Base-by-base conservation (phyloP, 2,888 invertebrate species). In the Alloscopus bannaensis region DNA sequence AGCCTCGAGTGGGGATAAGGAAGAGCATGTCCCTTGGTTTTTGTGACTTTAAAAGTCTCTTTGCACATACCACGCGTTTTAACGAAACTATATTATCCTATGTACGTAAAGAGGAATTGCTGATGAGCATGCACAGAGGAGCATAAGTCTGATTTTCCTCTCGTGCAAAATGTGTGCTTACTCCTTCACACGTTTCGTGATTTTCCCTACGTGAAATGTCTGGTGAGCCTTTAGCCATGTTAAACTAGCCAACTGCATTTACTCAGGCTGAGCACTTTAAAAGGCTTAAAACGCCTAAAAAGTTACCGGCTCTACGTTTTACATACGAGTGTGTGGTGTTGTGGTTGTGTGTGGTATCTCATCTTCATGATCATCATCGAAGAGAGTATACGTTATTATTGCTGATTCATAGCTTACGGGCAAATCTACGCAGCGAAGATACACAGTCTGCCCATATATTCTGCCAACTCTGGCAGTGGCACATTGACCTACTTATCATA, bases 401-500 rank as follows among this genome's bases (percentile, higher is more conserved):
- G 47, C 59, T 71, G 45, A 40, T 59, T 40, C 50, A 45, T 70
- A 55, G 64, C 69, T 70, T n/a, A 36, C 26, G 64, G 70, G 70
- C 69, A 70, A 64, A 20, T 28, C 24, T 29, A 42, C 50, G 18
- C 36, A 47, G 3, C 4, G 20, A 65, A 65, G 65, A 55, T 29
- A 45, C 64, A n/a, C 50, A 52, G 60, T 76, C 68, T 76, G 69
- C 77, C 57, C 70, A 77, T 77, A 77, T 70, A 77, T 70, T 77
- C 62, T 64, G 77, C 69, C 81, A 81, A 79, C 79, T n/a, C n/a
- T n/a, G n/a, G n/a, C n/a, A n/a, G n/a, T 82, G 60, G 81, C 79
- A 82, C 81, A 82, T 70, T 82, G 81, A 76, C 81, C 81, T 82
- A 82, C 81, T 79, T 82, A 65, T 55, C 45, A 57, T 65, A 29